Conservation (phyloP, 2,113 vertebrate species). For the Alethe castanea region DNA sequence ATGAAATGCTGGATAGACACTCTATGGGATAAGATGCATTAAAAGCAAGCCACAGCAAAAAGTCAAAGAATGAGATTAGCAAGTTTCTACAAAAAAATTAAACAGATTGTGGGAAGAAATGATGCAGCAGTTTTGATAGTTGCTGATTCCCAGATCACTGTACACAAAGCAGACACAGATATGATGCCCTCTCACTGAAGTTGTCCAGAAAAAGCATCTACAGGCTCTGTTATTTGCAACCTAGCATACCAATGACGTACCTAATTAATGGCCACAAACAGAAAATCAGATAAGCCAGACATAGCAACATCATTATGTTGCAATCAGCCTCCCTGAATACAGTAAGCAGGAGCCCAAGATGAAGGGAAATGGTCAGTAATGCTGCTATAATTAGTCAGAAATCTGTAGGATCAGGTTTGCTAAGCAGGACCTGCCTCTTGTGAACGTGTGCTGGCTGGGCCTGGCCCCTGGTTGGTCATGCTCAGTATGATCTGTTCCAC, state of each 20-base stretch:
- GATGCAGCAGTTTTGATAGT: not conserved
- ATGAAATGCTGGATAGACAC: not conserved
- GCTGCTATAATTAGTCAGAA: not conserved
- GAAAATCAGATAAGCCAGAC: not conserved
- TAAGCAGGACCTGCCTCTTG: not conserved
- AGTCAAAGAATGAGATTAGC: not conserved
- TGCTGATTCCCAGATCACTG: not conserved
- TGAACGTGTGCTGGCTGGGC: rapidly evolving
- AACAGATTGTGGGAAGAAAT: not conserved
- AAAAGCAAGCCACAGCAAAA: not conserved
- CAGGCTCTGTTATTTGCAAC: not conserved
- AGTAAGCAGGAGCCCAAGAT: not conserved
- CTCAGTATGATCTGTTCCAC: not conserved
- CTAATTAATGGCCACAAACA: not conserved
- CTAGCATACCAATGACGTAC: not conserved
- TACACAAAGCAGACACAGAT: not conserved
- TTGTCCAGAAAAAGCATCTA: not conserved
- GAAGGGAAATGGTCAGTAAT: not conserved
- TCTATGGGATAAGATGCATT: not conserved
- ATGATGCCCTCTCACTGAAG: not conserved
- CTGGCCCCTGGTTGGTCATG: rapidly evolving
- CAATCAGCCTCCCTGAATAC: not conserved
- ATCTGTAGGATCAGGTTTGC: not conserved
- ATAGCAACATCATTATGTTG: not conserved
- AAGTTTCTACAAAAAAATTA: not conserved